Conservation (phyloP, 1,140 invertebrate genomes). For the Samia ricini region DNA sequence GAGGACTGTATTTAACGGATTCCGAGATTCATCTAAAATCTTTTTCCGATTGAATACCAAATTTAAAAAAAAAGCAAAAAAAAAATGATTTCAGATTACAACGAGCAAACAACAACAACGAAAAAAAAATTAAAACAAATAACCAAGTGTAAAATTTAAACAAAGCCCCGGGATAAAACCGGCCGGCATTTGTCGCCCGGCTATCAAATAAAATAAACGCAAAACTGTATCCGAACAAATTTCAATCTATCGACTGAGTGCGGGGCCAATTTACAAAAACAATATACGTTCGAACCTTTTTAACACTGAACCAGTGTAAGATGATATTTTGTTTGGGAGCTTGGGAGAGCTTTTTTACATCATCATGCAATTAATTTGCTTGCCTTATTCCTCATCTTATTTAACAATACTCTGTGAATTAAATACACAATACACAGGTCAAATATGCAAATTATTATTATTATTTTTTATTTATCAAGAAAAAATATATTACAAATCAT, state of each 20-base stretch:
- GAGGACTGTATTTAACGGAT: too few relatives aligned
- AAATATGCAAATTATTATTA: too few relatives aligned
- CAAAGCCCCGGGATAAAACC: background rate
- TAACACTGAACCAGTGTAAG: conserved; percentile 4
- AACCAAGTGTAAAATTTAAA: background rate
- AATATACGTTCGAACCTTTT: conserved; percentile 10
- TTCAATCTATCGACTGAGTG: conserved; percentile 40
- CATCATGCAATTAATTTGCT: too few relatives aligned
- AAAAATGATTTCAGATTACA: background rate
- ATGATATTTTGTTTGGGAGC: conserved; percentile 1
- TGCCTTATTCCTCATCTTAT: too few relatives aligned
- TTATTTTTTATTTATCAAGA: too few relatives aligned
- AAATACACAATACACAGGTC: too few relatives aligned
- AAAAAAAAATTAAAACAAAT: background rate
- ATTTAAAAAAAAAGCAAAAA: too few relatives aligned
- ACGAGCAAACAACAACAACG: background rate
- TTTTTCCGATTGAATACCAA: too few relatives aligned
- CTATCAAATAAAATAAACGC: conserved; percentile 50
- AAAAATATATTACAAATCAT: too few relatives aligned
- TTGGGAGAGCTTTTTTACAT: background rate
- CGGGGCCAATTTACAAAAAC: conserved; percentile 12
- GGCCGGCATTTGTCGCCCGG: background rate
- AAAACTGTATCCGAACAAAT: conserved; percentile 40
- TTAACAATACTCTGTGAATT: too few relatives aligned
- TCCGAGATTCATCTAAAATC: too few relatives aligned